Evolutionary conservation across 1,140 invertebrate genomes (phyloP).

Genomic region (Drusus annulatus): DNA sequence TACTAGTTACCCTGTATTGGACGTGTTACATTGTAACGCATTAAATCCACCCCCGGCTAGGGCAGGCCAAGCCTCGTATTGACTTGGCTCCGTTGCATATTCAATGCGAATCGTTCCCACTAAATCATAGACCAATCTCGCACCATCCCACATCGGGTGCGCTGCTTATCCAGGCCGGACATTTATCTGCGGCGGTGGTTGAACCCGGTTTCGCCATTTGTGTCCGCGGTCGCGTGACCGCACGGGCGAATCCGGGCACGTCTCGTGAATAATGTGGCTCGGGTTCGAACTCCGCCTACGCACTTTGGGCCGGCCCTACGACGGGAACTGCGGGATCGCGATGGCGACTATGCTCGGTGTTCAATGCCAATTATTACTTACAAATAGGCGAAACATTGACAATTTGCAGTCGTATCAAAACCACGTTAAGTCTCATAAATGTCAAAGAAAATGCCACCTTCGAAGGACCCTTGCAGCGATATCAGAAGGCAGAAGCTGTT

Average conservation of each 20-base stretch:
- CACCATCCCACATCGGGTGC: slow-evolving; percentile 15
- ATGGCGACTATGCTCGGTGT: neutral
- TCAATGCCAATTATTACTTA: neutral
- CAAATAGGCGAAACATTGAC: no score
- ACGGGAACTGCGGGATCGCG: neutral
- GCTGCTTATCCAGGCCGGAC: neutral
- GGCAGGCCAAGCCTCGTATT: no score
- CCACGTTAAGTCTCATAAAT: no score
- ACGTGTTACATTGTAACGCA: no score
- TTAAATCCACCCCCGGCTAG: no score
- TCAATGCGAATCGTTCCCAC: slow-evolving; percentile 33
- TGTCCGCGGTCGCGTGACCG: slow-evolving; percentile 23
- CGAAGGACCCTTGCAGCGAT: no score
- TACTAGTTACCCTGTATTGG: no score
- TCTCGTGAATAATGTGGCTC: slow-evolving; percentile 22
- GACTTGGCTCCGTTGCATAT: slow-evolving; percentile 13
- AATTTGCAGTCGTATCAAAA: no score
- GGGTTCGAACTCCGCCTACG: slow-evolving; percentile 9
- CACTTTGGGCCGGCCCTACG: neutral
- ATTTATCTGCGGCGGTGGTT: neutral
- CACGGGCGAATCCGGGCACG: neutral
- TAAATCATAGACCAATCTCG: slow-evolving; percentile 38
- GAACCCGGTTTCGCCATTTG: neutral
- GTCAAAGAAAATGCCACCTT: no score
- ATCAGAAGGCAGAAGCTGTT: no score